phyloP scores from a whole-genome alignment of 2,797 vertebrate species.

The Coendou prehensilis region DNA sequence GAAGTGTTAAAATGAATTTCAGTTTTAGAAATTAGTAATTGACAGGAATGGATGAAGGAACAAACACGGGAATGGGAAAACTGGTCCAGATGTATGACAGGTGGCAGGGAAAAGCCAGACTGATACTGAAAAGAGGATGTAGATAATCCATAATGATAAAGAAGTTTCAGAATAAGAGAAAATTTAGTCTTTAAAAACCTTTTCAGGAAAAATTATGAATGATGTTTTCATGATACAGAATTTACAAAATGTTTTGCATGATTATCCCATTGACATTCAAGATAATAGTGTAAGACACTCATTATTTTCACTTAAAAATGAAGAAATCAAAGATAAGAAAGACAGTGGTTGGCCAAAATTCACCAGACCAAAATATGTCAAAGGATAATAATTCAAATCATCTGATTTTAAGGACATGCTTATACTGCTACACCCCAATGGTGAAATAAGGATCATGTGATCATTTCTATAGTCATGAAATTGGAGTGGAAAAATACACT shows the following conservation, averaged over 20 bases:
- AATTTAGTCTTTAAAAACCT: slow-evolving; percentile 46
- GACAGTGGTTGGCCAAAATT: neutral
- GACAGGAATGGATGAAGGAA: neutral
- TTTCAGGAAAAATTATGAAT: slow-evolving; percentile 12
- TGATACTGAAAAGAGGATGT: slow-evolving; percentile 37
- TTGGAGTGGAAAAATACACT: neutral
- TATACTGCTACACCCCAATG: neutral
- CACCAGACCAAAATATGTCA: neutral
- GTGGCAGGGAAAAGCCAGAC: slow-evolving; percentile 22
- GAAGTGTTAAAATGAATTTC: slow-evolving; percentile 29
- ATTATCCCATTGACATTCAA: neutral
- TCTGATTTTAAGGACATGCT: neutral
- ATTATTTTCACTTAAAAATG: slow-evolving; percentile 36
- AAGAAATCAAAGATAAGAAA: slow-evolving; percentile 26
- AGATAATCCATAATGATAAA: slow-evolving; percentile 47
- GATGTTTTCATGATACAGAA: neutral
- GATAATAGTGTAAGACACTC: neutral
- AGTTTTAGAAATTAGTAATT: slow-evolving; percentile 15
- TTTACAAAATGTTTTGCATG: neutral
- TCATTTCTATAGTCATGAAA: neutral
- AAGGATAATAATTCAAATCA: neutral
- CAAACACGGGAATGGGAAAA: neutral
- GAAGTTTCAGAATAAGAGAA: slow-evolving; percentile 39
- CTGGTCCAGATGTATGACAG: slow-evolving; percentile 28
- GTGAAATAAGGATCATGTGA: neutral